phyloP scores from a whole-genome alignment of 2,888 invertebrate species.

The Caenorhabditis sp. region DNA sequence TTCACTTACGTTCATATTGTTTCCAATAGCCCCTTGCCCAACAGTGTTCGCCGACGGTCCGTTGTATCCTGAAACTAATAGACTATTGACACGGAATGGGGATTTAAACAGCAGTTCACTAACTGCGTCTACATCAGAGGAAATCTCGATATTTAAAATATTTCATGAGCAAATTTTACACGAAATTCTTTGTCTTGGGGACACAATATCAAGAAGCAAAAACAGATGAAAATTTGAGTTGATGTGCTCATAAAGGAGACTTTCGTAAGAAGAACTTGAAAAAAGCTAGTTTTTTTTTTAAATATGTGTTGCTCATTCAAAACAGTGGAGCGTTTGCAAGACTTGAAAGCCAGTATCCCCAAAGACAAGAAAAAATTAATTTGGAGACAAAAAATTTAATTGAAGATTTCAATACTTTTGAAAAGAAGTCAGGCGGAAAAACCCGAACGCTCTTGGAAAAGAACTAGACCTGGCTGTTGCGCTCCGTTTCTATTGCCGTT shows the following conservation, averaged over 20 bases:
- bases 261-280: not conserved
- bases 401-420: not conserved
- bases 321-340: not conserved
- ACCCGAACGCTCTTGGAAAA: slow-evolving; percentile 32
- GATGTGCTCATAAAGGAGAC: not conserved
- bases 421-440: not conserved
- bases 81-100: slow-evolving; percentile 9
- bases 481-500: slow-evolving; percentile 69
- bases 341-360: not conserved
- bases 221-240: not conserved
- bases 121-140: not conserved
- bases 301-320: too few relatives aligned
- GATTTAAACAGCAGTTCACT: not conserved
- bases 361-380: not conserved
- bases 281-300: too few relatives aligned
- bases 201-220: slow-evolving; percentile 20
- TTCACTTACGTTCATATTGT: slow-evolving; percentile 40
- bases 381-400: not conserved
- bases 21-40: slow-evolving; percentile 50
- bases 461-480: slow-evolving; percentile 70
- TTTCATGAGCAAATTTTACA: not conserved
- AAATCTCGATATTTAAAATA: slow-evolving; percentile 5
- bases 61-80: slow-evolving; percentile 56
- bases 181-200: slow-evolving; percentile 28
- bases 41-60: slow-evolving; percentile 61